Percentiles rank a stretch among this genome's conserved stretches.
Evolutionary conservation across 2,113 vertebrate genomes (phyloP).

Genomic region (Spizaetus ornatus): DNA sequence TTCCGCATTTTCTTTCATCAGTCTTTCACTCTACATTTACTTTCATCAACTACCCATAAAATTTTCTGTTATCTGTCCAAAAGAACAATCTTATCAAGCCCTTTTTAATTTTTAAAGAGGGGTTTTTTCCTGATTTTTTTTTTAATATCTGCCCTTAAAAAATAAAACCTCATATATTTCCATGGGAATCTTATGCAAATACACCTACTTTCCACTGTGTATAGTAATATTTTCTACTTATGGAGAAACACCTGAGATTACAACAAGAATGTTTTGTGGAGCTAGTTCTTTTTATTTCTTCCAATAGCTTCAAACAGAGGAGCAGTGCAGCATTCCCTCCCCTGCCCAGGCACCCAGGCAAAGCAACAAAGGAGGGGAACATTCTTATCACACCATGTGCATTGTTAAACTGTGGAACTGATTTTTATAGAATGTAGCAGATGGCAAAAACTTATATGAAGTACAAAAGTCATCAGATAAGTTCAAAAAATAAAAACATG

Average conservation of each 20-base stretch:
- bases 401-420: neutral
- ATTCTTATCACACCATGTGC: neutral
- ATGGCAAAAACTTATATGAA: neutral
- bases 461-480: neutral
- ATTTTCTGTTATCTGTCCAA: neutral
- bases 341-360: neutral
- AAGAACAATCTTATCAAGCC: neutral
- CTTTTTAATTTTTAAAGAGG: neutral
- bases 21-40: neutral
- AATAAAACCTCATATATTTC: neutral
- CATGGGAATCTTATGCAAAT: neutral
- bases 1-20: neutral
- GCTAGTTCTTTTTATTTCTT: neutral
- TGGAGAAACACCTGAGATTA: neutral
- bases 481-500: neutral
- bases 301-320: neutral
- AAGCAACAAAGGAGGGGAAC: neutral
- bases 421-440: neutral
- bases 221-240: neutral
- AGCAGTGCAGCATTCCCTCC: neutral
- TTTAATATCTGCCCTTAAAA: neutral
- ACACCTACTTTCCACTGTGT: neutral
- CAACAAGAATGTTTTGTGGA: neutral
- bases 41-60: neutral
- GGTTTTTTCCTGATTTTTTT: fast-evolving